Base-by-base conservation (phyloP, 1,140 invertebrate genomes). In the Pseudomyrmex gracilis region DNA sequence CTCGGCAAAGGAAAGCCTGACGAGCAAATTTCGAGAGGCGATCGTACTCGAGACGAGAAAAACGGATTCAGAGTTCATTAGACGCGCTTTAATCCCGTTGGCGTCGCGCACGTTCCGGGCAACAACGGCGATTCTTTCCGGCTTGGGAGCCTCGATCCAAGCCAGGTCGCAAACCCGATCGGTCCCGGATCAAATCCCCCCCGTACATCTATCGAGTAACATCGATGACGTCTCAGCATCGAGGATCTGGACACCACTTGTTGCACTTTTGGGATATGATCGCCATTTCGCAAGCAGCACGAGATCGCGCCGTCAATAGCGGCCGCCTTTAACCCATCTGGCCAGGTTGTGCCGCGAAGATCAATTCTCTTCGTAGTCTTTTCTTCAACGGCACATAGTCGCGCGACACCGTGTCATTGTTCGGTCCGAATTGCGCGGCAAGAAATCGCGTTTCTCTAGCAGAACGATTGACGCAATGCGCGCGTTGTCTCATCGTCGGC, bases 301-400 rank as follows among this genome's bases (percentile, higher is more conserved):
- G 67, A 73, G 63, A 78, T 82, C 86, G 88, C 80, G 86, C 85
- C 70, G 84, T 85, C 85, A 85, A 84, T 90, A 66, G 86, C 82
- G 67, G 53, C 74, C 68, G 58, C 64, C 66, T 89, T 92, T 92
- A 93, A 92, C 92, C 91, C 92, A 92, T 93, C 77, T 89, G 87
- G 67, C 73, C 71, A 10, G n/a, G 7, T 60, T 51, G 34, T 34
- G 61, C 7, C 53, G 13, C 60, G 63, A 34, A 34, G 34, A 20
- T 17, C 49, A 13, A 51, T 9, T 2, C 13, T 45, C 9, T 15
- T 3, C 17, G 13, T 9, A 43, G 58, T 68, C 10, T 34, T 34
- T 5, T 34, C 7, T 34, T 76, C 51, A 85, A 15, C 43, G 15
- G 7, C 76, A 66, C 20, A 22, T 15, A n/a, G 1, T 45, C 4